Evolutionary conservation across 2,888 invertebrate species (phyloP), one percentile per base, ranked within the genome.

Genomic region (Didymodactylos carnosus): DNA sequence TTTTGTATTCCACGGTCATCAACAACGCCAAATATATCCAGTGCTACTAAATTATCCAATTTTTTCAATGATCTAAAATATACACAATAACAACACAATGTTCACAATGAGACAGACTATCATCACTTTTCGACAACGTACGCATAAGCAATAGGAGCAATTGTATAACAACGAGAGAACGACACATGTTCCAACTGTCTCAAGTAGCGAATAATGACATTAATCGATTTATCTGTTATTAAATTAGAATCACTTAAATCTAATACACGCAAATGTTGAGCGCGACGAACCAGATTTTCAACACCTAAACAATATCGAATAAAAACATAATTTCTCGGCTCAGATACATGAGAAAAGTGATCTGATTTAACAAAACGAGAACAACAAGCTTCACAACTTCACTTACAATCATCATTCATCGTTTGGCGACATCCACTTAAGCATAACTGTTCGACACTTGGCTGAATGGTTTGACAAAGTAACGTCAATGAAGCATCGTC

Each of bases 171-270:
- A 73, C 93, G 88, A 69, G 91, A 89, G 69, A 81, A 77, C 25
- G 81, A 80, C 7, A 83, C 76, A 76, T 80, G 78, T 74, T 91
- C 89, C 29, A 86, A 77, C n/a, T 80, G 76, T 3, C 75, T 51
- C 10, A 92, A 79, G 69, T 80, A 85, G 72, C 83, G 82, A 62
- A 86, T 81, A 69, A 90, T 85, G 79, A 85, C 83, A 25, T 85
- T 83, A 2, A 90, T 84, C n/a, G 87, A 83, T 71, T 84, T 83
- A 16, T 86, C 86, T 0, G 89, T 88, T 7, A 94, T 82, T 27
- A 87, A 85, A 13, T 89, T 88, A 79, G 91, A 90, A 84, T 94
- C 94, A 29, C 93, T 93, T 75, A 93, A 81, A 84, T 94, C 94
- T 77, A 94, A 84, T 82, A 93, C 92, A 62, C 88, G 83, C 25